Percentiles rank a stretch among this genome's conserved stretches.
Conservation (phyloP, 2,888 invertebrate species). For the Agonum fuliginosum region DNA sequence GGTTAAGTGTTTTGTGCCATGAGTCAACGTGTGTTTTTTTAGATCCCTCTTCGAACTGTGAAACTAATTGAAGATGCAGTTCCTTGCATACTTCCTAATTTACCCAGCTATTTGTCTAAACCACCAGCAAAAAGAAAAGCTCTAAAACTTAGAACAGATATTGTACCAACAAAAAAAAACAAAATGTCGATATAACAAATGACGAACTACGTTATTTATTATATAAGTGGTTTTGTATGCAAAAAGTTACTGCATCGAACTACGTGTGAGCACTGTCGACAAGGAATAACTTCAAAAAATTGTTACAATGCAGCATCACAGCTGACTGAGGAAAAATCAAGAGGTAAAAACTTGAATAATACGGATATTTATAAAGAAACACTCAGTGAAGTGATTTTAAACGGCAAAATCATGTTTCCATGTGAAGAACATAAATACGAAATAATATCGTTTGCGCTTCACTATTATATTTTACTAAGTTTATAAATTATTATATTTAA, state of each 20-base stretch:
- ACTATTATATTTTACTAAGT: neutral
- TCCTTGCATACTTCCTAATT: too few species aligned
- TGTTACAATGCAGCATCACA: neutral
- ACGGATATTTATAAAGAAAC: neutral
- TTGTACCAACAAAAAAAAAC: too few species aligned
- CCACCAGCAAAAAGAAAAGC: too few species aligned
- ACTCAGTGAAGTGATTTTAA: neutral
- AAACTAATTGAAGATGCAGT: too few species aligned
- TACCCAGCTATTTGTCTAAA: too few species aligned
- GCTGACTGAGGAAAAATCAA: neutral
- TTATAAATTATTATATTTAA: too few species aligned
- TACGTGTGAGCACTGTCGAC: neutral
- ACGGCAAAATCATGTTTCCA: neutral
- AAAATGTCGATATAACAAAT: too few species aligned
- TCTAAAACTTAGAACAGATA: too few species aligned
- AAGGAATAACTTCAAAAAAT: neutral
- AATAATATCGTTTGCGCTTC: neutral
- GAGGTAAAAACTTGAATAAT: neutral
- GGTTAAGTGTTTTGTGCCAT: too few species aligned
- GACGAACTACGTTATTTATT: conserved; percentile 4
- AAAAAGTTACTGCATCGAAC: neutral
- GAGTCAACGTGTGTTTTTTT: too few species aligned
- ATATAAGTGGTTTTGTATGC: neutral
- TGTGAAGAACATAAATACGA: neutral
- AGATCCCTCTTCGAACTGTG: too few species aligned